Conservation (phyloP, 1,140 invertebrate species). For the Lucilia sericata region DNA sequence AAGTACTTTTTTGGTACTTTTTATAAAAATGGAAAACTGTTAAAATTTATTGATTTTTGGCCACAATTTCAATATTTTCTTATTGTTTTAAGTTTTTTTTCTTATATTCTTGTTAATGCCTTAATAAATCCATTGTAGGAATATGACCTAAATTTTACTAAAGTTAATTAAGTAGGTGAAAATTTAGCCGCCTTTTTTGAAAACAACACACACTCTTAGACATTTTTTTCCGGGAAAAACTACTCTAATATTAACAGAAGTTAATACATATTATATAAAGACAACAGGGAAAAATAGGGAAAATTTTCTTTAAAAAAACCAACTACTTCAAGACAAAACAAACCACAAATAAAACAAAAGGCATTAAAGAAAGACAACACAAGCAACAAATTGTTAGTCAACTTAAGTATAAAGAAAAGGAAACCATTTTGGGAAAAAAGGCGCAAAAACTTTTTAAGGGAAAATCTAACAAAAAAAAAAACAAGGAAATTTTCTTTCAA, state of each 20-base stretch:
- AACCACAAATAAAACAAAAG: constrained; percentile 33
- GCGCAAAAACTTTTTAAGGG: constrained; percentile 3
- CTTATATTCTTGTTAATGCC: no score
- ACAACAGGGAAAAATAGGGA: background rate
- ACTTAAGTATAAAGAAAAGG: background rate
- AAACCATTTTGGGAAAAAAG: background rate
- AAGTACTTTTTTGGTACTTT: no score
- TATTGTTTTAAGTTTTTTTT: no score
- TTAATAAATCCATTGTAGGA: no score
- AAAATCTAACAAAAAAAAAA: background rate
- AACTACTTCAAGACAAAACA: constrained; percentile 2
- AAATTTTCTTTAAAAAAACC: background rate
- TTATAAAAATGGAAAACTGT: no score
- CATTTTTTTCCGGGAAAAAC: background rate
- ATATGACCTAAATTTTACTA: no score
- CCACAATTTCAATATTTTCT: no score
- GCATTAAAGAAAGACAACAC: background rate
- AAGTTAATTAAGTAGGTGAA: background rate
- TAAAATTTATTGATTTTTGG: no score
- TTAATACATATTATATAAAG: background rate
- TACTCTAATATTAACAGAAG: background rate
- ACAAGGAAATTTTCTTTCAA: background rate
- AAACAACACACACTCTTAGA: background rate
- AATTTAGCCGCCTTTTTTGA: background rate
- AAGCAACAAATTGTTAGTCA: background rate